Percentiles rank a stretch among this genome's conserved stretches.
phyloP scores from a whole-genome alignment of 2,113 vertebrate genomes.

The Axis porcinus region DNA sequence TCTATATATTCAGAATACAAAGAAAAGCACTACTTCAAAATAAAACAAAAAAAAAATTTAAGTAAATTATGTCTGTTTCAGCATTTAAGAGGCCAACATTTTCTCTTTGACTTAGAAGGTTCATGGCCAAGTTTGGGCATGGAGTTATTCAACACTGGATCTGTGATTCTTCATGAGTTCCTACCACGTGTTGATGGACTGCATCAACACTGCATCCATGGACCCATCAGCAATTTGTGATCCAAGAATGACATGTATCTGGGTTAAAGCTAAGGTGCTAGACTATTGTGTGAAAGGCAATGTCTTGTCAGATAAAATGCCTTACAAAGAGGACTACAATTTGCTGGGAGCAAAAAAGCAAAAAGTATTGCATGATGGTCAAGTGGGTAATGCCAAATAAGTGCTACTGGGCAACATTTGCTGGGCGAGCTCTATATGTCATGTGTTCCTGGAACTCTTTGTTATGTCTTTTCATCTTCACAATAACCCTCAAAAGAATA shows the following conservation, averaged over 20 bases:
- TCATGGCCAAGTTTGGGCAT: not conserved
- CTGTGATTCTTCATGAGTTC: not conserved
- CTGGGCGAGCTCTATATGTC: not conserved
- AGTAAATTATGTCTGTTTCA: not conserved
- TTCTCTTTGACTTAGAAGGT: not conserved
- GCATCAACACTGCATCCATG: no score
- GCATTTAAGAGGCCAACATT: not conserved
- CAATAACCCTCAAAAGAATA: not conserved
- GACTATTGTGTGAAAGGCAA: not conserved
- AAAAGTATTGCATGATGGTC: not conserved
- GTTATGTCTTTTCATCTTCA: not conserved
- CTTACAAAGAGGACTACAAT: not conserved
- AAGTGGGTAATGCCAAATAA: not conserved
- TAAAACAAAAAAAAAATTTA: not conserved
- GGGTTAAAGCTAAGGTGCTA: not conserved
- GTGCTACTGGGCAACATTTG: not conserved
- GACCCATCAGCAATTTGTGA: not conserved
- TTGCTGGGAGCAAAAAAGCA: not conserved
- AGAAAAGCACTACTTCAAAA: slow-evolving; percentile 3
- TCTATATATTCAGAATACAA: not conserved
- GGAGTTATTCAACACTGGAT: not conserved
- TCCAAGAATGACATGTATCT: not conserved
- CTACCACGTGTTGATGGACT: not conserved
- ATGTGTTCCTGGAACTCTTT: not conserved
- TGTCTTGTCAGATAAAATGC: not conserved